Percentiles rank a stretch among this genome's conserved stretches.
Conservation (phyloP, 2,888 invertebrate species). For the Dilophus febrilis region DNA sequence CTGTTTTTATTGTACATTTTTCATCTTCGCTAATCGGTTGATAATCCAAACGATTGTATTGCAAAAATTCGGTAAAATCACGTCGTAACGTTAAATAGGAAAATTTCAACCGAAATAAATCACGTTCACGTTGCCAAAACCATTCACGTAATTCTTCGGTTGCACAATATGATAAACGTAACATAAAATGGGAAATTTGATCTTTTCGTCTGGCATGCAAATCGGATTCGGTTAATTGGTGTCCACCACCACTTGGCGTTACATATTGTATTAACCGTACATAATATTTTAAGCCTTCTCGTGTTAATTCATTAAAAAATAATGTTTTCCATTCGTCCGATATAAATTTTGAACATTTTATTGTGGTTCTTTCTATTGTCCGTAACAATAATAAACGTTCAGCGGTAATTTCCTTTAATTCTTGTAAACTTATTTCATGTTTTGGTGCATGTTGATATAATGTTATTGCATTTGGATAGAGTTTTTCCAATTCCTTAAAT, state of each 20-base stretch:
- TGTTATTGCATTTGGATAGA: constrained; percentile 59
- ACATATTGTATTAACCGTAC: constrained; percentile 40
- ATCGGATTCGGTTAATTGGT: constrained; percentile 36
- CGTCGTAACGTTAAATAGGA: constrained; percentile 34
- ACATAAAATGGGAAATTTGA: constrained; percentile 82
- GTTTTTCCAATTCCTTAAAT: constrained; percentile 33
- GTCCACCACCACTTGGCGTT: constrained; percentile 13
- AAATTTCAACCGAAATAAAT: constrained; percentile 72
- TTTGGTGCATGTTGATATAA: constrained; percentile 63
- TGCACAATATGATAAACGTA: constrained; percentile 79
- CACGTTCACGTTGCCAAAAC: constrained; percentile 78
- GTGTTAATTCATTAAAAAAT: constrained; percentile 44
- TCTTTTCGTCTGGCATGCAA: constrained; percentile 56
- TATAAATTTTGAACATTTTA: constrained; percentile 41
- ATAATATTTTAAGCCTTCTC: constrained; percentile 49
- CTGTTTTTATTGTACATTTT: constrained; percentile 41
- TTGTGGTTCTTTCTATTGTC: constrained; percentile 54
- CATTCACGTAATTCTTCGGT: constrained; percentile 70
- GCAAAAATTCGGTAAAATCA: constrained; percentile 49
- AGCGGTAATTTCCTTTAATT: constrained; percentile 75
- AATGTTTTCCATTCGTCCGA: constrained; percentile 51
- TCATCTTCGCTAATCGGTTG: constrained; percentile 47
- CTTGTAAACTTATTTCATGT: constrained; percentile 54
- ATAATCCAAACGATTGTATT: constrained; percentile 48
- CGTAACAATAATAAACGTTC: constrained; percentile 68